Evolutionary conservation across 2,113 vertebrate species (phyloP), one percentile per base, ranked within the genome.

Genomic region (Rhinopomastus cyanomelas): DNA sequence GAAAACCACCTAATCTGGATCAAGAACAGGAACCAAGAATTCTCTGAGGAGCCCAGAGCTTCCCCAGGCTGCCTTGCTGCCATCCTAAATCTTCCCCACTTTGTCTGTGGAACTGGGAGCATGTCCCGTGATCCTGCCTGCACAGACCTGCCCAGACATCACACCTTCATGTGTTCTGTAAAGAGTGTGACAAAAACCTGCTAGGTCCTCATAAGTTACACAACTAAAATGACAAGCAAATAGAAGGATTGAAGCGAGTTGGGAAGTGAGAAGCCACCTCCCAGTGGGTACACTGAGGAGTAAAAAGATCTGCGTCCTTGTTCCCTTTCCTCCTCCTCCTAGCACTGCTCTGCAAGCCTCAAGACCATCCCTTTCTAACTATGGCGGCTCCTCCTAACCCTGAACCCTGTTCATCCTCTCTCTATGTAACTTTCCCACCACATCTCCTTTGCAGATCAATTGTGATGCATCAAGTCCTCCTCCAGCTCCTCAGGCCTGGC

Each of bases 21-120:
- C 26, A 86, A 66, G 30, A 61, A 72, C 7, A 11, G 27, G 34
- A 1, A 4, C 17, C 23, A 66, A 49, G 19, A 74, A 71, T 49
- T 71, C 34, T 32, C 14, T 12, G 27, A 4, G 32, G 32, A 87
- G 26, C n/a, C 53, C 37, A 42, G 22, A 67, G 60, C 13, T 56
- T 74, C 51, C 69, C 48, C 27, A 62, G 69, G 14, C 61, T 49
- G 55, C 12, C 21, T 11, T 59, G 75, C 49, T 49, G n/a, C 30
- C 59, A 73, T 25, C 9, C 51, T n/a, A 64, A 16, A 19, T 72
- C 37, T 42, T 69, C 34, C 25, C 27, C 11, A 9, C n/a, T 26
- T 72, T 0, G 0, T 26, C 9, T 5, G 3, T 2, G 1, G 34
- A 37, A 60, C 37, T n/a, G 37, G 53, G 12, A 75, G 30, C 20